Percentiles rank a stretch among this genome's conserved stretches.
Evolutionary conservation across 2,888 invertebrate genomes (phyloP).

Genomic region (Xylophagus ater): DNA sequence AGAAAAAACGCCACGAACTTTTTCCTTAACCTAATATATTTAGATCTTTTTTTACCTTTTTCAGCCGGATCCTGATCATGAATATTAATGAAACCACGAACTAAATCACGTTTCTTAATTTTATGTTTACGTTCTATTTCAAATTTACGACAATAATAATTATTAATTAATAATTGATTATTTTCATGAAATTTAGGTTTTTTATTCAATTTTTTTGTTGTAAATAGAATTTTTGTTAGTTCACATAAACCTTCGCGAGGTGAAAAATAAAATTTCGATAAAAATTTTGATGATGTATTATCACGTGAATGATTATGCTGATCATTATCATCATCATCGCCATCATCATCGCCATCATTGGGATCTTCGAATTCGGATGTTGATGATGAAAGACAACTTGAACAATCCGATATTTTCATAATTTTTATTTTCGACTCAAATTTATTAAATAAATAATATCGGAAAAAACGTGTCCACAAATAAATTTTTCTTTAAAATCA

Average conservation of each 20-base stretch:
- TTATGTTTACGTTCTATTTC: slow-evolving; percentile 20
- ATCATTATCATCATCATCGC: not conserved
- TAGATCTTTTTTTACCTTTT: too few species aligned
- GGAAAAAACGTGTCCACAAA: too few species aligned
- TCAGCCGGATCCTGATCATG: slow-evolving; percentile 2
- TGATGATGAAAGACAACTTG: slow-evolving; percentile 19
- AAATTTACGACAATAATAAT: slow-evolving; percentile 15
- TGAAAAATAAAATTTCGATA: slow-evolving; percentile 10
- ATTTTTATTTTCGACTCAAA: slow-evolving; percentile 1
- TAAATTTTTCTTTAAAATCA: too few species aligned
- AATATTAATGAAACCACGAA: slow-evolving; percentile 5
- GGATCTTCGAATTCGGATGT: slow-evolving; percentile 13
- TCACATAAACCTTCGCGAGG: slow-evolving; percentile 10
- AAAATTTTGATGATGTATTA: slow-evolving; percentile 1
- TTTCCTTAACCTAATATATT: not conserved
- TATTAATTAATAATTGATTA: slow-evolving; percentile 2
- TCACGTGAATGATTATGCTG: not conserved
- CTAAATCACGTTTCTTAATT: slow-evolving; percentile 21
- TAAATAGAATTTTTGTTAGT: slow-evolving; percentile 14
- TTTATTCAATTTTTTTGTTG: too few species aligned
- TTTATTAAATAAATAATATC: slow-evolving; percentile 4
- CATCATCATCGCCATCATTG: slow-evolving; percentile 4
- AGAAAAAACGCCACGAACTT: too few species aligned
- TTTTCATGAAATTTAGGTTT: not conserved
- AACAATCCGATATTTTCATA: slow-evolving; percentile 20